phyloP scores from a whole-genome alignment of 2,797 vertebrate genomes.

The Leptodactylus fallax region DNA sequence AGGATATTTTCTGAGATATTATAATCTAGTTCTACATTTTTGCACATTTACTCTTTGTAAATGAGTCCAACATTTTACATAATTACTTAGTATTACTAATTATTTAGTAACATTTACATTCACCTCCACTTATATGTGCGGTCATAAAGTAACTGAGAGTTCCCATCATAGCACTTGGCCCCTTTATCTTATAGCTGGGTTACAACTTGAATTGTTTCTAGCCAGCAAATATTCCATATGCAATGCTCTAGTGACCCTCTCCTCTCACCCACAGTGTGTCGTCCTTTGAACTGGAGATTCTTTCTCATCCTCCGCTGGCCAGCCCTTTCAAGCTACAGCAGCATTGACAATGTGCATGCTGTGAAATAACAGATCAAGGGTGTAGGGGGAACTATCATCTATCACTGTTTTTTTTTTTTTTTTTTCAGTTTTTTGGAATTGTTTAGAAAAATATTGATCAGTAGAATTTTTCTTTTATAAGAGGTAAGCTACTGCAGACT shows the following conservation, averaged over 20 bases:
- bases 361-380: not conserved
- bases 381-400: not conserved
- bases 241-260: not conserved
- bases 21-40: too few relatives aligned
- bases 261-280: not conserved
- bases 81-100: too few relatives aligned
- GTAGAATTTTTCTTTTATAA: too few relatives aligned
- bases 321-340: not conserved
- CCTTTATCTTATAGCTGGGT: not conserved
- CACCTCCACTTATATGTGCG: not conserved
- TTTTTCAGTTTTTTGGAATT: not conserved
- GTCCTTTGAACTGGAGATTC: conserved; percentile 7
- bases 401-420: not conserved
- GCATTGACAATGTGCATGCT: not conserved
- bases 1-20: not conserved
- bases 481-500: too few relatives aligned
- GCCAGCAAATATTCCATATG: not conserved
- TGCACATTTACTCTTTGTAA: too few relatives aligned
- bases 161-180: not conserved
- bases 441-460: not conserved
- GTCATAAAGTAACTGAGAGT: not conserved
- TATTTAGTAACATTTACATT: too few relatives aligned
- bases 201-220: not conserved
- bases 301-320: not conserved
- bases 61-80: too few relatives aligned